Base-by-base conservation (phyloP, 2,113 vertebrate genomes). In the Chaetodon trifascialis region DNA sequence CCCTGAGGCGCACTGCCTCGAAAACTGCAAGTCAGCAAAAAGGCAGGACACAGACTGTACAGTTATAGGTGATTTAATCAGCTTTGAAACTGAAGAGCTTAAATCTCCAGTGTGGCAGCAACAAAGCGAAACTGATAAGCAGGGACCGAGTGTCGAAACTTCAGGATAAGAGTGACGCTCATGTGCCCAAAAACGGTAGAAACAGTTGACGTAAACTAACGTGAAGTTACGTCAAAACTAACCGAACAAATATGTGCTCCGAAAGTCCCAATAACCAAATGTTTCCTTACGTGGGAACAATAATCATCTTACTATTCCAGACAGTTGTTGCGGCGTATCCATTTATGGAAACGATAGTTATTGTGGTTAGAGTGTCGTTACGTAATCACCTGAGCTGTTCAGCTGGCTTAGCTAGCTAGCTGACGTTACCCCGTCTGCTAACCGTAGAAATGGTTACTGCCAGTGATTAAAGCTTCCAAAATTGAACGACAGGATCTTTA, bases 301-400 rank as follows among this genome's bases (percentile, higher is more conserved):
- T 75, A 58, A 46, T 11, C 70, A 56, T 23, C 47, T 0, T 17
- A 38, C 23, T 7, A 14, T 16, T 3, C 30, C 42, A 56, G 60
- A 70, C 83, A 86, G 88, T 82, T 82, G 71, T 60, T 72, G 72
- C 52, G 12, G 16, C 16, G 68, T n/a, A 3, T 47, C 84, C 76
- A 84, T 89, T 79, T 89, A 87, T 71, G 81, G 88, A 59, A 86
- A 89, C 67, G 36, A 66, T 68, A 77, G 62, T 89, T 89, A 85
- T 77, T 85, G 90, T 89, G 86, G 79, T 79, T 74, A 52, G 55
- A 30, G 68, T 34, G 76, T 80, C 47, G 80, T 94, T 92, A 93
- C 94, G 92, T 93, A 88, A 94, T 90, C 90, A 75, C 72, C 85
- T 76, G 87, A 89, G 83, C 83, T 60, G 73, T 68, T 88, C 90